Base-by-base conservation (phyloP, 1,140 invertebrate species). In the Cyphomyrmex costatus region DNA sequence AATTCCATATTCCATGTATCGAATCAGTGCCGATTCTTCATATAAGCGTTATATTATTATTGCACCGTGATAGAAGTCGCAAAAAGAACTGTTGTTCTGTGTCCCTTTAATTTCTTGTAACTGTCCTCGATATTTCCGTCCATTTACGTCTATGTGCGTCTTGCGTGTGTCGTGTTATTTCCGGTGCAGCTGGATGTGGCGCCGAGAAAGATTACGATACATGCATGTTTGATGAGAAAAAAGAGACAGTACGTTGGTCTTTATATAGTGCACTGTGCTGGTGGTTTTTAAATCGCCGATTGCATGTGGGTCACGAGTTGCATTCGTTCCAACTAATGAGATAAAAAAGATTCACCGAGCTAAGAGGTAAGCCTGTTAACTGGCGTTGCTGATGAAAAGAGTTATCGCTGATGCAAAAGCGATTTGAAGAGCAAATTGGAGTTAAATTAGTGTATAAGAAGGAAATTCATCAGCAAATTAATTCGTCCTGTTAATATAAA, bases 241-340 rank as follows among this genome's bases (percentile, higher is more conserved):
- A 49, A 12, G 19, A 46, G 33, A 8, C 30, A 5, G 19, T 21
- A 46, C 19, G 8, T 58, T 36, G 21, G 49, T 53, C n/a, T 51
- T 60, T 30, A 46, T 27, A 46, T 86, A 42, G 61, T 80, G 46
- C 49, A 58, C 49, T 58, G 27, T 80, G 89, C 90, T 92, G 91
- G 88, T n/a, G 86, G 89, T 88, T 88, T 93, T 94, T 94, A 93
- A 68, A 95, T 94, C 92, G 91, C 89, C 90, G 90, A 88, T 93
- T 90, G 92, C 94, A 95, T 95, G 93, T 95, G 93, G 95, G 95
- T 95, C 95, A 95, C 92, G 92, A 95, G 94, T 94, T 93, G 88
- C 92, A 93, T 86, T 83, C 71, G 79, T 66, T 76, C 84, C 74
- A 79, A 71, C 92, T 95, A 95, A 95, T 93, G 92, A 92, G 94